Percentiles rank a stretch among this genome's conserved stretches.
Evolutionary conservation across 53 echinoderm and acorn worm species (phyloP).

Genomic region (Actinopyga echinites): DNA sequence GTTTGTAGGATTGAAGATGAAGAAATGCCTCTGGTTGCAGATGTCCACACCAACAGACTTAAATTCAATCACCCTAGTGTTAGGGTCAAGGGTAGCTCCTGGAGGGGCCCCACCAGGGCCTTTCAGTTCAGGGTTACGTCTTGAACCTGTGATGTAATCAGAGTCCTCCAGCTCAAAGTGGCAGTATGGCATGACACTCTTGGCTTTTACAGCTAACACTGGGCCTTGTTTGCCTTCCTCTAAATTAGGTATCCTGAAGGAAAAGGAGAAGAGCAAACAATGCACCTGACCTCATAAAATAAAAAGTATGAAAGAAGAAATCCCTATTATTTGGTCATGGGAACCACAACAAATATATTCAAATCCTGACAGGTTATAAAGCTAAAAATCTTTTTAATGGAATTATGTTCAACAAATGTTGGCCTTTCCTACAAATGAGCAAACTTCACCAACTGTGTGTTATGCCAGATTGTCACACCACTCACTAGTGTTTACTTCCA

Average conservation of each 20-base stretch:
- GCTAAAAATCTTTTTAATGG: too few species aligned
- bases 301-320: too few species aligned
- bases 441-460: too few species aligned
- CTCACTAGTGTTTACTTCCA: too few species aligned
- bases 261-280: not conserved
- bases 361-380: too few species aligned
- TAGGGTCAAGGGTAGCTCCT: constrained; percentile 96
- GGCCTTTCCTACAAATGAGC: too few species aligned
- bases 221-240: constrained; percentile 98
- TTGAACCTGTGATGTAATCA: constrained; percentile 96
- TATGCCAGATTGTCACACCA: too few species aligned
- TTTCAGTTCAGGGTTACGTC: constrained; percentile 95
- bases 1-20: constrained; percentile 91
- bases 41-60: constrained; percentile 80
- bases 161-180: constrained; percentile 99
- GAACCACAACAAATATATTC: too few species aligned
- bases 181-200: constrained; percentile 98
- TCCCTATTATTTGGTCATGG: too few species aligned
- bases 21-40: constrained; percentile 80
- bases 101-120: constrained; percentile 97
- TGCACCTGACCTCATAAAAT: too few species aligned
- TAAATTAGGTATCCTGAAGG: constrained; percentile 79
- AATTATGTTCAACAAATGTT: too few species aligned
- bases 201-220: constrained; percentile 75
- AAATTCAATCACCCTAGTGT: constrained; percentile 96